A percentile compares a stretch with the other conserved stretches of the same genome.
Evolutionary conservation across 2,888 invertebrate species (phyloP).

Genomic region (Allolobophora icterica): DNA sequence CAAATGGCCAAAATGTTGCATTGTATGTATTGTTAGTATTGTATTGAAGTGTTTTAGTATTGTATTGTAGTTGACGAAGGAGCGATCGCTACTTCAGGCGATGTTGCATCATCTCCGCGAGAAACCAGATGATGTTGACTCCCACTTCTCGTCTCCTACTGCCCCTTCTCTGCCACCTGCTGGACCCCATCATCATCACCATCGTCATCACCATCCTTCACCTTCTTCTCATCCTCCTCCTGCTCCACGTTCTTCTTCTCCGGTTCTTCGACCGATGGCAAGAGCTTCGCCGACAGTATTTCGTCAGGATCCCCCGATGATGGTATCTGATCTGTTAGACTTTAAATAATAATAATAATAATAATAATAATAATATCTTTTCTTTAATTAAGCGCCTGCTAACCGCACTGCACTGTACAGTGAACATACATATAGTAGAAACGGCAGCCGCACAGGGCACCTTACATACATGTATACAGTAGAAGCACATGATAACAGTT

Average conservation of each 20-base stretch:
- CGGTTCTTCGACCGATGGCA: not conserved
- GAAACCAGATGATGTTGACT: not conserved
- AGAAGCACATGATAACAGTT: too few relatives aligned
- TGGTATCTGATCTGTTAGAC: not conserved
- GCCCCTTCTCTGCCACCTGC: not conserved
- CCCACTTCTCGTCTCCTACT: not conserved
- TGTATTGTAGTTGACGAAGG: not conserved
- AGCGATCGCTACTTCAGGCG: not conserved
- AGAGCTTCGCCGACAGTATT: slow-evolving; percentile 4
- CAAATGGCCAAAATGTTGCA: too few relatives aligned
- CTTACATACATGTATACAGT: too few relatives aligned
- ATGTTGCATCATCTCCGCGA: slow-evolving; percentile 11
- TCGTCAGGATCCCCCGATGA: not conserved
- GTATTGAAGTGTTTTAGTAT: too few relatives aligned
- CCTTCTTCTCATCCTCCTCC: not conserved
- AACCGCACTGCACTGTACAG: too few relatives aligned
- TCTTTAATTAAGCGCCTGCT: too few relatives aligned
- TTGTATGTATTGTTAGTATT: too few relatives aligned
- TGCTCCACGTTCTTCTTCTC: not conserved
- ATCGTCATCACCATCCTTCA: not conserved
- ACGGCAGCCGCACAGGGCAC: too few relatives aligned
- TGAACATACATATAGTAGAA: too few relatives aligned
- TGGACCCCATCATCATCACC: not conserved
- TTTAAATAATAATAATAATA: too few relatives aligned
- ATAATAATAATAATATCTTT: too few relatives aligned